Conservation (phyloP, 2,113 vertebrate species). For the Pandion haliaetus region DNA sequence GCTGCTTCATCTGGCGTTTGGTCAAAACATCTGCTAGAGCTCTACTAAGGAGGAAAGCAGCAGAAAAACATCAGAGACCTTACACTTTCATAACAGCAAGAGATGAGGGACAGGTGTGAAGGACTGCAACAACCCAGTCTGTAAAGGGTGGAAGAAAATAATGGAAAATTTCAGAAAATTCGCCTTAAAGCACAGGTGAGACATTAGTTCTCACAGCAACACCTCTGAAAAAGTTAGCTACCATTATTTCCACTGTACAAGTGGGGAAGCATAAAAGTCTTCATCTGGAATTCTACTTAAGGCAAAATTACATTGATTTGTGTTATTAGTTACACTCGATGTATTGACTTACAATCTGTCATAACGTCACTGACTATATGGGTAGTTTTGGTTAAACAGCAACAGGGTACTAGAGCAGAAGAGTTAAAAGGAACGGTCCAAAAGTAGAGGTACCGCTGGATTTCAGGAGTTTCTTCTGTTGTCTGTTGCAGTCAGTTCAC, state of each 20-base stretch:
- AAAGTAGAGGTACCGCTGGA: not conserved
- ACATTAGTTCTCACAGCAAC: not conserved
- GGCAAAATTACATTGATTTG: not conserved
- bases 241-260: not conserved
- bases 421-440: not conserved
- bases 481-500: conserved; percentile 25
- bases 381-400: not conserved
- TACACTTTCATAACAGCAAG: not conserved
- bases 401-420: not conserved
- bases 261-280: not conserved
- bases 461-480: not conserved
- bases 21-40: not conserved
- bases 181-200: not conserved
- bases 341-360: not conserved
- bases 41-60: not conserved
- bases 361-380: not conserved
- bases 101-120: not conserved
- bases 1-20: conserved; percentile 8
- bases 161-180: not conserved
- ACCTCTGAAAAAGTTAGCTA: not conserved
- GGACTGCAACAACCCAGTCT: not conserved
- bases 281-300: not conserved
- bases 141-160: not conserved
- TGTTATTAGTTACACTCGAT: not conserved
- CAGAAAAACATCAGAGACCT: not conserved